These are phyloP conservation scores for Eptesicus fuscus DNA, from an alignment of 2,113 vertebrate species.

Conservation along the genomic window DNA sequence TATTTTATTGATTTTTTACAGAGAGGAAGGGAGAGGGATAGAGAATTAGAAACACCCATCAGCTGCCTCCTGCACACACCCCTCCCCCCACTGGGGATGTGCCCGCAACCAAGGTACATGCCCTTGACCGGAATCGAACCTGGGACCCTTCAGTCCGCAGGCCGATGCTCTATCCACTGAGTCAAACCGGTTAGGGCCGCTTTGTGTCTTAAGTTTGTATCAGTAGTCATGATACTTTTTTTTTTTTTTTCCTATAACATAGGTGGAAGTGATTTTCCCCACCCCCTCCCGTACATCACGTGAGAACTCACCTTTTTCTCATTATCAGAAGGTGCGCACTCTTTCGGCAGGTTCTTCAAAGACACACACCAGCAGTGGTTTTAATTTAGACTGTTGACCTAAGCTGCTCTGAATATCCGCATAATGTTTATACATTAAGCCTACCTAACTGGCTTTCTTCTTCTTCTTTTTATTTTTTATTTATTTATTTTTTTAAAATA, in stretches of 20 bases:
- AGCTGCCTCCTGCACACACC: no score
- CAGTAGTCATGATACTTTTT: not conserved
- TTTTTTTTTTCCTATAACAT: not conserved
- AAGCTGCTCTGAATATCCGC: not conserved
- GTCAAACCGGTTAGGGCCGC: no score
- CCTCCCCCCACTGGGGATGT: no score
- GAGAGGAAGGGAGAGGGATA: no score
- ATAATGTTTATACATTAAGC: not conserved
- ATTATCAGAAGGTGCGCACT: not conserved
- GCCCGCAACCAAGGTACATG: no score
- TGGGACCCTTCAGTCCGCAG: no score
- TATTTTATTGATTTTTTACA: no score
- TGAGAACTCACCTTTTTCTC: not conserved
- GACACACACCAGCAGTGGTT: not conserved
- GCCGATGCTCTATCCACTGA: no score
- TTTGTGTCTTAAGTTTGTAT: not conserved
- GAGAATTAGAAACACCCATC: no score
- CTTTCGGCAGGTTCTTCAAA: not conserved
- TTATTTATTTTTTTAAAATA: no score
- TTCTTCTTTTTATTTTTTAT: no score
- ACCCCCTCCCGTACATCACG: not conserved
- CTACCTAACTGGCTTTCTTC: not conserved
- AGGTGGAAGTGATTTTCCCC: not conserved
- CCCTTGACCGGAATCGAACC: no score
- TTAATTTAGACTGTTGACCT: not conserved